Evolutionary conservation across 2,113 vertebrate genomes (phyloP).

Genomic region (Nothocercus nigrocapillus): DNA sequence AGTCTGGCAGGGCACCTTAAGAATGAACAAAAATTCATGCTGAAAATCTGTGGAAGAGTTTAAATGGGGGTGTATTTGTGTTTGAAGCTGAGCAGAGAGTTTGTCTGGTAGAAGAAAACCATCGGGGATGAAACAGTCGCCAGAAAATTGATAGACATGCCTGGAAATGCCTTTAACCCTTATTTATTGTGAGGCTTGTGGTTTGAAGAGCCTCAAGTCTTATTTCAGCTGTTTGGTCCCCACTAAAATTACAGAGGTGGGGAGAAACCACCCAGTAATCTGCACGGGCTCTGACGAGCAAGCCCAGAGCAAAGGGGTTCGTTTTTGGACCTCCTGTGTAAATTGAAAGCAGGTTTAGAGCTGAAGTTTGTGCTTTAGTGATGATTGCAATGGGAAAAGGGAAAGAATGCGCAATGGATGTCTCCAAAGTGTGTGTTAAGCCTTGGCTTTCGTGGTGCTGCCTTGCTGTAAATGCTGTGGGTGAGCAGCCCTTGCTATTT

Average conservation of each 20-base stretch:
- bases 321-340: neutral
- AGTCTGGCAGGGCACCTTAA: neutral
- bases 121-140: slow-evolving; percentile 17
- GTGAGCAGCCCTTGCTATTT: neutral
- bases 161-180: slow-evolving; percentile 48
- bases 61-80: neutral
- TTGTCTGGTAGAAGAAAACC: neutral
- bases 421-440: neutral
- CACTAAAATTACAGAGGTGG: slow-evolving; percentile 7
- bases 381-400: neutral
- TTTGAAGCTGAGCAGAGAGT: neutral
- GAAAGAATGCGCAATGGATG: rapidly evolving
- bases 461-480: neutral
- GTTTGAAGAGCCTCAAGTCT: slow-evolving; percentile 6
- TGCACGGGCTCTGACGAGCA: neutral
- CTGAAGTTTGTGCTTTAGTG: neutral
- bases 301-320: neutral
- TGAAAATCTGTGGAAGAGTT: neutral
- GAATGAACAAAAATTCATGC: neutral
- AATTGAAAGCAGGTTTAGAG: neutral
- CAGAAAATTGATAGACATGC: slow-evolving; percentile 35
- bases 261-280: neutral
- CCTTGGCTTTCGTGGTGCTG: neutral
- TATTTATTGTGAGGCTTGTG: slow-evolving; percentile 27
- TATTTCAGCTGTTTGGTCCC: neutral